Percentiles rank a stretch among this genome's conserved stretches.
phyloP scores from a whole-genome alignment of 1,140 invertebrate genomes.

The Micrasema longulum region DNA sequence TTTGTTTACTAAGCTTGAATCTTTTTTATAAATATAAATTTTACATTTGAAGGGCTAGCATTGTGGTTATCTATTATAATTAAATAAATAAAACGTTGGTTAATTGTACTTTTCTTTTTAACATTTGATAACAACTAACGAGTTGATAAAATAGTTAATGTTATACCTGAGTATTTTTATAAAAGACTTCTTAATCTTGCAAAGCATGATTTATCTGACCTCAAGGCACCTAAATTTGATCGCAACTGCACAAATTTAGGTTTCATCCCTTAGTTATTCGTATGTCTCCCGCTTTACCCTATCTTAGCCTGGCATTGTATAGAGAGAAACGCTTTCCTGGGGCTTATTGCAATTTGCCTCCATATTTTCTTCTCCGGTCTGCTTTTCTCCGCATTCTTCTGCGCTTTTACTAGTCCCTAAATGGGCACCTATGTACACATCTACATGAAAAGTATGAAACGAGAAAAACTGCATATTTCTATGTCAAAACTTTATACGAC shows the following conservation, averaged over 20 bases:
- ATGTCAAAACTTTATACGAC: too few species aligned
- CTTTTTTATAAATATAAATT: too few species aligned
- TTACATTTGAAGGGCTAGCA: too few species aligned
- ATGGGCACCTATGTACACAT: constrained; percentile 44
- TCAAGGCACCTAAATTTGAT: constrained; percentile 27
- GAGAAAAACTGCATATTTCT: too few species aligned
- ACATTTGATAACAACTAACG: too few species aligned
- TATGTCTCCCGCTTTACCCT: constrained; percentile 2
- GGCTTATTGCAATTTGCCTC: constrained; percentile 55
- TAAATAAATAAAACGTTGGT: too few species aligned
- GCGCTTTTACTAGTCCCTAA: constrained; percentile 47
- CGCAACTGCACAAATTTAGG: constrained; percentile 27
- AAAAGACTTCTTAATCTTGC: neutral
- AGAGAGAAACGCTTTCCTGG: constrained; percentile 47
- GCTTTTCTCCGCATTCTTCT: constrained; percentile 32
- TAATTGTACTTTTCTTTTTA: too few species aligned
- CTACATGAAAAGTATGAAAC: too few species aligned
- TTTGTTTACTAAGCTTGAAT: too few species aligned
- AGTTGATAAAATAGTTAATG: too few species aligned
- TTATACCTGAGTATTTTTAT: too few species aligned
- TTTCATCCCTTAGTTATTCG: constrained; percentile 25
- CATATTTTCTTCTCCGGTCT: constrained; percentile 48
- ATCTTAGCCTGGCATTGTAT: constrained; percentile 16
- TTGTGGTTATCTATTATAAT: too few species aligned
- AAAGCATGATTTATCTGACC: constrained; percentile 24